A percentile compares a stretch with the other conserved stretches of the same genome.
These are phyloP conservation scores for Semicossyphus pulcher DNA, from an alignment of 2,113 vertebrate genomes.

Conservation along the genomic window DNA sequence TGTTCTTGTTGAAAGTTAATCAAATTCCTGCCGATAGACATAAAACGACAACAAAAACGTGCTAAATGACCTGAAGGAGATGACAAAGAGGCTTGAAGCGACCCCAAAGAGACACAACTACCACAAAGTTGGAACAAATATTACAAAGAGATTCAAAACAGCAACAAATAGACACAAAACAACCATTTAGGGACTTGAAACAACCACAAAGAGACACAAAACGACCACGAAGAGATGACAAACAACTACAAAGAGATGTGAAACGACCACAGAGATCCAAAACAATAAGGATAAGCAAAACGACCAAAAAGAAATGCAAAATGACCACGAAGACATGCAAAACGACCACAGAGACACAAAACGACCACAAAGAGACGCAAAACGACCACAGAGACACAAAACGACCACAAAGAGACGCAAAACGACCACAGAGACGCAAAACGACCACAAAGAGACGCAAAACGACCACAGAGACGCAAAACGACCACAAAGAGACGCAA, in stretches of 20 bases:
- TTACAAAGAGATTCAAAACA: not conserved
- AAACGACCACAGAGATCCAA: too few relatives aligned
- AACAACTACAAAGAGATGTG: fast-evolving
- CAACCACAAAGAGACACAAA: not conserved
- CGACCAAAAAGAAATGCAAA: too few relatives aligned
- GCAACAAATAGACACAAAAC: not conserved
- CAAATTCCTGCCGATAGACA: too few relatives aligned
- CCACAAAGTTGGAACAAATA: too few relatives aligned
- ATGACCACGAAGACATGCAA: fast-evolving
- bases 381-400: not conserved
- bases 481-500: not conserved
- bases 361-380: too few relatives aligned
- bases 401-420: too few relatives aligned
- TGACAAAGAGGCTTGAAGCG: not conserved
- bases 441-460: too few relatives aligned
- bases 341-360: too few relatives aligned
- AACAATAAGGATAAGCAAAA: too few relatives aligned
- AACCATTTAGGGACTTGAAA: not conserved
- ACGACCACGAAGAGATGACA: too few relatives aligned
- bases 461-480: not conserved
- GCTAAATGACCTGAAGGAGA: not conserved
- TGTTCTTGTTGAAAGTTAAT: not conserved
- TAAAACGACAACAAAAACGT: not conserved
- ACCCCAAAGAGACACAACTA: not conserved
- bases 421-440: not conserved